Conservation (phyloP, 2,113 vertebrate species). For the Forbesichthys agassizii region DNA sequence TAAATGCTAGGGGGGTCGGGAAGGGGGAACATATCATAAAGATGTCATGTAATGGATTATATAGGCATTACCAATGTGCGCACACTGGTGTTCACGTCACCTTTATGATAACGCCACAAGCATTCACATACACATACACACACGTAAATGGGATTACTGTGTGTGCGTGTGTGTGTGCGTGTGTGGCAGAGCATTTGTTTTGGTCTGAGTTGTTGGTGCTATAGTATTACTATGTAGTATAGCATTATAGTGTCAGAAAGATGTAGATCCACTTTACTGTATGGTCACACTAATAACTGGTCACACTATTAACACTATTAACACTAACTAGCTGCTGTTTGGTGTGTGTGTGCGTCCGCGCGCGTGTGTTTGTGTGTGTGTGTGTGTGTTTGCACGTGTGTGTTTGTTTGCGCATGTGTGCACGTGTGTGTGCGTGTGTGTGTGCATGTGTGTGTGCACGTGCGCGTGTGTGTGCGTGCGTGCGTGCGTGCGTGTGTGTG, state of each 20-base stretch:
- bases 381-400: not conserved
- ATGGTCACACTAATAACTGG: too few relatives aligned
- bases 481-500: constrained; percentile 5
- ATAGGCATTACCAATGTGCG: constrained; percentile 35
- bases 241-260: too few relatives aligned
- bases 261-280: too few relatives aligned
- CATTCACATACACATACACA: too few relatives aligned
- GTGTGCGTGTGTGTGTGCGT: too few relatives aligned
- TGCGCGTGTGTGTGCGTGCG: constrained; percentile 5
- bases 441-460: not conserved
- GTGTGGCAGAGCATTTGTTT: too few relatives aligned
- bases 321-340: not conserved
- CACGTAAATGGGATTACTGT: too few relatives aligned
- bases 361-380: not conserved
- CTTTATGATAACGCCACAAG: constrained; percentile 31
- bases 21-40: constrained; percentile 39
- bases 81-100: constrained; percentile 38
- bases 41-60: constrained; percentile 62
- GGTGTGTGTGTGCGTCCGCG: not conserved
- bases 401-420: constrained; percentile 5
- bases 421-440: not conserved
- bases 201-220: too few relatives aligned
- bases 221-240: too few relatives aligned
- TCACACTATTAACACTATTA: too few relatives aligned
- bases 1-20: constrained; percentile 55